A percentile compares a stretch with the other conserved stretches of the same genome.
phyloP scores from a whole-genome alignment of 2,113 vertebrate genomes.

The Corvus moneduloides region DNA sequence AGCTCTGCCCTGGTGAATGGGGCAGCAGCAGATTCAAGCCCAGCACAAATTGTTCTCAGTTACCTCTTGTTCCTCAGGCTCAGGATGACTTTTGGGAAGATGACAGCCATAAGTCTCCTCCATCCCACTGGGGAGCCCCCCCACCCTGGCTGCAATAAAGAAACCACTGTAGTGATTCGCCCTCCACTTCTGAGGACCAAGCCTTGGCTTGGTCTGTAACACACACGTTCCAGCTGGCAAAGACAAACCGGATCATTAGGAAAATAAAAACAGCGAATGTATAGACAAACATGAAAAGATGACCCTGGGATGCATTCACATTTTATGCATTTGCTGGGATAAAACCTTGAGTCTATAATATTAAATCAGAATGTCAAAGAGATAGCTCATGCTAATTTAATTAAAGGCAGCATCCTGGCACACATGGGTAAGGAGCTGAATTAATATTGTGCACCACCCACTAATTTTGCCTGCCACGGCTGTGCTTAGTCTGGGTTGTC shows the following conservation, averaged over 20 bases:
- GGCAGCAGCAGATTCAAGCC: background rate
- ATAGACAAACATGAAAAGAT: slow-evolving; percentile 2
- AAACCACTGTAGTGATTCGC: background rate
- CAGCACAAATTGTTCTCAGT: background rate
- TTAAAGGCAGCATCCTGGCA: slow-evolving; percentile 36
- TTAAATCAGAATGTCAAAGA: slow-evolving; percentile 35
- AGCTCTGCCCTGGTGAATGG: background rate
- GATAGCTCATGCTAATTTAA: slow-evolving; percentile 61
- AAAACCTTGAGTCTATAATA: background rate
- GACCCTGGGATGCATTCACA: background rate
- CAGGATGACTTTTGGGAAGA: background rate
- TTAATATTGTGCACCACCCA: background rate
- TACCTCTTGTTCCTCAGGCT: background rate
- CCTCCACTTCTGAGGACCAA: background rate
- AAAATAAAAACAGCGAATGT: background rate
- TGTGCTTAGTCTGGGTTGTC: background rate
- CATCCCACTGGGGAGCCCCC: background rate
- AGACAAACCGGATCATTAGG: slow-evolving; percentile 1
- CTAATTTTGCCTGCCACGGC: background rate
- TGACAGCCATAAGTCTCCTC: background rate
- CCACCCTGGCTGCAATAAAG: background rate
- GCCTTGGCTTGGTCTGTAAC: background rate
- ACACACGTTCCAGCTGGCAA: background rate
- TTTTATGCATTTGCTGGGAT: slow-evolving; percentile 13
- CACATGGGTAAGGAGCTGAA: background rate